Conservation (phyloP, 2,113 vertebrate species). For the Mirounga angustirostris region DNA sequence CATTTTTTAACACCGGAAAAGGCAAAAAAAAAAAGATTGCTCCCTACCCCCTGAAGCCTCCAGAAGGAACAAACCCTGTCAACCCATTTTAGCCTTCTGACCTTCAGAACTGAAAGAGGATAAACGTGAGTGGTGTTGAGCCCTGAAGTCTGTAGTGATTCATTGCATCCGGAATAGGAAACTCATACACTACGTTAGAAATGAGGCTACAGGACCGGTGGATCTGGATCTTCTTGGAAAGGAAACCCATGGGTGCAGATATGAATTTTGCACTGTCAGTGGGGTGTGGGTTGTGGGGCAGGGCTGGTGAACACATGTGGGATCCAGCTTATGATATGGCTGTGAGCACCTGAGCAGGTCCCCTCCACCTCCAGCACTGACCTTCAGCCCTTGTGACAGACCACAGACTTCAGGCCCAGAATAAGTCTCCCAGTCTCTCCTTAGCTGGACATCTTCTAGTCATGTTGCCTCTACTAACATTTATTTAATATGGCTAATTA, state of each 20-base stretch:
- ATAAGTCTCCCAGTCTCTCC: background rate
- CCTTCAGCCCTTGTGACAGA: background rate
- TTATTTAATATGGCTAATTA: background rate
- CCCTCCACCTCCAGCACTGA: fast-evolving
- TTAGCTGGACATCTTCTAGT: background rate
- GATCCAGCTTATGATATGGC: fast-evolving
- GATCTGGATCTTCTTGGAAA: background rate
- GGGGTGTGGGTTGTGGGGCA: background rate
- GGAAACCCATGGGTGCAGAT: background rate
- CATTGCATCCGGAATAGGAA: background rate
- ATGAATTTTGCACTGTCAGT: fast-evolving
- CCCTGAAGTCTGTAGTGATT: background rate
- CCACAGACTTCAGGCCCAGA: background rate
- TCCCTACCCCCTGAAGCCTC: too few species aligned
- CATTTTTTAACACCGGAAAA: background rate
- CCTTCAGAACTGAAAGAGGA: background rate
- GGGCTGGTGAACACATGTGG: background rate
- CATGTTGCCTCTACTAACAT: background rate
- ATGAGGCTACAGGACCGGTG: background rate
- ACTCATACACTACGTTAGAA: background rate
- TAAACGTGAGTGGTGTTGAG: background rate
- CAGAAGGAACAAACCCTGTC: background rate
- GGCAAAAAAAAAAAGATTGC: background rate
- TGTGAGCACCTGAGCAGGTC: fast-evolving
- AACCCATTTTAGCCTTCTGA: background rate